Percentiles rank a stretch among this genome's conserved stretches.
phyloP scores from a whole-genome alignment of 2,797 vertebrate species.

The Sebastes elongatus region DNA sequence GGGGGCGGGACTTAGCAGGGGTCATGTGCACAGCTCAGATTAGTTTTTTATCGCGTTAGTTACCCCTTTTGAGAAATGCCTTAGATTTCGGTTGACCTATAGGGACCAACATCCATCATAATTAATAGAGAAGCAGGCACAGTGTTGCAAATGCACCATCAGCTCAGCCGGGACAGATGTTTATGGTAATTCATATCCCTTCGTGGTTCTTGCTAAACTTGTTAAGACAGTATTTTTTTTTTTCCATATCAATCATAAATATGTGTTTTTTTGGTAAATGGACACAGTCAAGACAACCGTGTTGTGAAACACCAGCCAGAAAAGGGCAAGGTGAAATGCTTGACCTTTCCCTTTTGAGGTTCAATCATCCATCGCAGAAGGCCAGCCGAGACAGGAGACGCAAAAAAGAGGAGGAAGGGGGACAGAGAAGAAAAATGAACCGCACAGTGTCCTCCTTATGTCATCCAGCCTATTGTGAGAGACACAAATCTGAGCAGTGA shows the following conservation, averaged over 20 bases:
- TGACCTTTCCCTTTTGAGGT: constrained; percentile 84
- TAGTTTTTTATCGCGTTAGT: background rate
- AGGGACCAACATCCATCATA: background rate
- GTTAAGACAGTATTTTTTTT: background rate
- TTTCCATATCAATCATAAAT: background rate
- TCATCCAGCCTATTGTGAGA: constrained; percentile 85
- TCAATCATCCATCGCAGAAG: constrained; percentile 82
- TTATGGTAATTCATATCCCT: background rate
- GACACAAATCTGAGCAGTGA: constrained; percentile 86
- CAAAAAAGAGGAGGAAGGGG: constrained; percentile 50
- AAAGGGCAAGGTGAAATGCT: constrained; percentile 80
- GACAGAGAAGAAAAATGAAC: constrained; percentile 79
- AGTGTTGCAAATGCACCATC: background rate
- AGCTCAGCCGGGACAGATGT: background rate
- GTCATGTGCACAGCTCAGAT: background rate
- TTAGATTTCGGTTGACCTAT: background rate
- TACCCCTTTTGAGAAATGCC: background rate
- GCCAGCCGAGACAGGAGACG: constrained; percentile 67
- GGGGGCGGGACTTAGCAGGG: no score
- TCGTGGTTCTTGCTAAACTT: background rate
- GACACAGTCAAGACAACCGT: constrained; percentile 63
- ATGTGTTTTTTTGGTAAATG: constrained; percentile 6
- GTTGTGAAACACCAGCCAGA: constrained; percentile 65
- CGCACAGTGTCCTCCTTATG: constrained; percentile 85
- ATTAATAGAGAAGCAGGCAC: background rate